Evolutionary conservation across 2,888 invertebrate species (phyloP).

Genomic region (Chrysina gloriosa): DNA sequence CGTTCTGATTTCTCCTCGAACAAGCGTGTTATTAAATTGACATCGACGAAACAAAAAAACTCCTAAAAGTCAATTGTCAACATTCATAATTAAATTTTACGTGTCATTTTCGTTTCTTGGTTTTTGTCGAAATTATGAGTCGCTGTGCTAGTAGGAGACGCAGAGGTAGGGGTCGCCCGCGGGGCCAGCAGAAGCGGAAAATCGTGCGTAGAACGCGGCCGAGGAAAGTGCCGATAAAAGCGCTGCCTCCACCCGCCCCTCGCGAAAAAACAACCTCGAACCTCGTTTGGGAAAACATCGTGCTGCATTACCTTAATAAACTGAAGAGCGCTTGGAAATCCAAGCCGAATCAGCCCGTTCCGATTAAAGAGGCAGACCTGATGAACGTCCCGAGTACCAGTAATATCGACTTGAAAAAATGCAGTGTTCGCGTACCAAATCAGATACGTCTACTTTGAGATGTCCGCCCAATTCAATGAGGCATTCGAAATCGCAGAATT

Average conservation of each 20-base stretch:
- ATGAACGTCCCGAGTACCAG: neutral
- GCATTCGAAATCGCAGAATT: conserved; percentile 11
- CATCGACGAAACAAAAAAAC: too few relatives aligned
- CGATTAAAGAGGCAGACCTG: neutral
- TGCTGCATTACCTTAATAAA: conserved; percentile 48
- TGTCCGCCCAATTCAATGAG: conserved; percentile 6
- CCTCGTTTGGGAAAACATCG: conserved; percentile 49
- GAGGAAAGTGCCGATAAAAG: neutral
- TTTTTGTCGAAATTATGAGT: conserved; percentile 16
- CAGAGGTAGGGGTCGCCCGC: neutral
- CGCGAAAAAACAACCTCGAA: conserved; percentile 14
- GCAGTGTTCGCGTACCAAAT: neutral
- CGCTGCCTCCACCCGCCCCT: neutral
- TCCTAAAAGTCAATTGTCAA: conserved; percentile 7
- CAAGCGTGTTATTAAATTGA: neutral
- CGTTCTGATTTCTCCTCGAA: too few relatives aligned
- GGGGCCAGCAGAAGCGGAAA: neutral
- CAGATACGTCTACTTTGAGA: neutral
- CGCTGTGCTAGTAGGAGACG: neutral
- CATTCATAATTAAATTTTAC: conserved; percentile 5
- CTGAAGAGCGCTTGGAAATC: conserved; percentile 43
- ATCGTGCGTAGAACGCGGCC: neutral
- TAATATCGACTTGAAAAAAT: neutral
- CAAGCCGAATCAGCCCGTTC: neutral
- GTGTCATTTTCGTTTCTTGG: conserved; percentile 15